Evolutionary conservation across 2,113 vertebrate species (phyloP).

Genomic region (Gasterosteus nipponicus): DNA sequence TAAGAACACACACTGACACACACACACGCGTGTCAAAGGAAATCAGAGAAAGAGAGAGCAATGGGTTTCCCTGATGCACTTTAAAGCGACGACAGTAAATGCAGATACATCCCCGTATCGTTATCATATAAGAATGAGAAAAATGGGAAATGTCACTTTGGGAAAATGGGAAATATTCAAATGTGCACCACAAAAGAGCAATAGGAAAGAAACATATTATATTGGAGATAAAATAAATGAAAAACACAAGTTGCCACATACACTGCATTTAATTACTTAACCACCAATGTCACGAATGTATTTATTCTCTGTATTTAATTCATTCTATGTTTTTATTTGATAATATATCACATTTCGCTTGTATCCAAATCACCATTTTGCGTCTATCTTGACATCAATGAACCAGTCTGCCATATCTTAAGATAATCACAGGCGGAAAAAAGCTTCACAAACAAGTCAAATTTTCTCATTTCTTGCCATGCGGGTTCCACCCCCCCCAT

Average conservation of each 20-base stretch:
- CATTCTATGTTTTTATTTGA: neutral
- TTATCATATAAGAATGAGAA: neutral
- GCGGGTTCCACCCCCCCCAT: neutral
- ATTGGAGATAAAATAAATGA: neutral
- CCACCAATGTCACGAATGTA: neutral
- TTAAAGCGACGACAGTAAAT: conserved; percentile 35
- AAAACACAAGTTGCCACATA: neutral
- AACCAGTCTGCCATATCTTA: neutral
- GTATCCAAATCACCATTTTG: neutral
- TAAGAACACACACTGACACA: conserved; percentile 45
- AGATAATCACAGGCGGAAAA: neutral
- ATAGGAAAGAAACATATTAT: neutral
- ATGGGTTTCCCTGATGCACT: conserved; percentile 44
- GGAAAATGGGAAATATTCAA: neutral
- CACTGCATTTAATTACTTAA: neutral
- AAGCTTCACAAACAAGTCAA: conserved; percentile 8
- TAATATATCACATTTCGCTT: neutral
- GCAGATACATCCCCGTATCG: neutral
- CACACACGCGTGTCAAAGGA: conserved; percentile 47
- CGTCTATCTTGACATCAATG: neutral
- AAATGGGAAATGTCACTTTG: neutral
- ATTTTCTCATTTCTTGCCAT: neutral
- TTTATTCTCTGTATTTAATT: too few species aligned
- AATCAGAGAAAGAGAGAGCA: conserved; percentile 39
- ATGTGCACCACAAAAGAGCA: neutral